phyloP scores from a whole-genome alignment of 2,888 invertebrate genomes.

The Eupithecia centaureata region DNA sequence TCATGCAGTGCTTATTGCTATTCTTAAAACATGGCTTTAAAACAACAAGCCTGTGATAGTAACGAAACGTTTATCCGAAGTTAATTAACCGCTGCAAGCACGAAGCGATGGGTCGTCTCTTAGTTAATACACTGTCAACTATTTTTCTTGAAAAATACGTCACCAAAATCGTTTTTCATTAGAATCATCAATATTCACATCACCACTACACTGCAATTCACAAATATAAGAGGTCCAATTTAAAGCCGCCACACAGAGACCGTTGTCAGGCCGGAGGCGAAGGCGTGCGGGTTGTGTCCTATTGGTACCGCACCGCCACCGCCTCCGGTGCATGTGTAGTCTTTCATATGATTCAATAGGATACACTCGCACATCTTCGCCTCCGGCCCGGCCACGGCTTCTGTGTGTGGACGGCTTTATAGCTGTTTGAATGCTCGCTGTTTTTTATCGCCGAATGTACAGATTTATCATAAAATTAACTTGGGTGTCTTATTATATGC shows the following conservation, averaged over 20 bases:
- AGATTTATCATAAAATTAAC: conserved; percentile 9
- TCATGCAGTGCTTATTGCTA: not conserved
- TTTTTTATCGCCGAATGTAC: conserved; percentile 9
- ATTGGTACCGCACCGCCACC: too few species aligned
- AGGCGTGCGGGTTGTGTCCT: too few species aligned
- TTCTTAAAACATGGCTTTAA: not conserved
- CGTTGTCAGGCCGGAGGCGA: too few species aligned
- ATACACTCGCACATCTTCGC: too few species aligned
- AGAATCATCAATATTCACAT: not conserved
- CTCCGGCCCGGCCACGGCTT: too few species aligned
- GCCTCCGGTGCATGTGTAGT: too few species aligned
- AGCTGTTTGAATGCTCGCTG: conserved; percentile 18
- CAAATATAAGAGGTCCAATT: conserved; percentile 16
- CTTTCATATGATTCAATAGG: too few species aligned
- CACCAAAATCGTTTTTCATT: not conserved
- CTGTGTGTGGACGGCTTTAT: too few species aligned
- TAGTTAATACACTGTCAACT: conserved; percentile 19
- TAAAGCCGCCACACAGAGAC: too few species aligned
- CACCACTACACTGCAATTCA: not conserved
- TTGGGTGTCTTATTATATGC: conserved; percentile 19
- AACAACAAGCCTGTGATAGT: not conserved
- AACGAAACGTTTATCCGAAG: not conserved
- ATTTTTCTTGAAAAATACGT: conserved; percentile 22
- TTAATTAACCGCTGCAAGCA: not conserved
- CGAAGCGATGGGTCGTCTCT: conserved; percentile 10